Evolutionary conservation across 2,113 vertebrate genomes (phyloP), one percentile per base, ranked within the genome.

Genomic region (Poicephalus gulielmi): DNA sequence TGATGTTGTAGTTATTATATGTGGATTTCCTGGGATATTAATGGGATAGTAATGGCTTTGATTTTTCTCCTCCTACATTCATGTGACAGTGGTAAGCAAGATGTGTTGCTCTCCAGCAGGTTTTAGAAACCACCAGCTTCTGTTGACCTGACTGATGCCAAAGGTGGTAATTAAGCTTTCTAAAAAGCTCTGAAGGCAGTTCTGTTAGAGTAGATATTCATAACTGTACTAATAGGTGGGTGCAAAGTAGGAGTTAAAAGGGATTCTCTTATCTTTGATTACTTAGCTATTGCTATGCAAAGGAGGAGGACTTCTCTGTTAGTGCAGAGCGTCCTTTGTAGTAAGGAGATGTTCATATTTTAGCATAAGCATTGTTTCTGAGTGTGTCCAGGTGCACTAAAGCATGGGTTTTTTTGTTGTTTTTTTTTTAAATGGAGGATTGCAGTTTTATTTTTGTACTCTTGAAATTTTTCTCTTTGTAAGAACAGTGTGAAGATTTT

Each of bases 161-260:
- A 62, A 83, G 23, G 31, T 94, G 80, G 43, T 86, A 87, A 84
- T 62, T 71, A 60, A 33, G 35, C 50, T 87, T 78, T 89, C 39
- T 70, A 22, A 57, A 87, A 73, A 73, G 28, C 53, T 92, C 46
- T 41, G 31, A 39, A 85, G 59, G 31, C 52, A 89, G 37, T 70
- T 46, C 50, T 79, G 1, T 78, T 68, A 71, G 30, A 70, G 35
- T 43, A 73, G 64, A 24, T 82, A 62, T 87, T 92, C 84, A 83
- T 89, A 47, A 55, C 35, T 77, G 27, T 53, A 50, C 59, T 77
- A 83, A 70, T 49, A 53, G 82, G 49, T 95, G 90, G 77, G 74
- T 83, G 53, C 83, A 74, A 90, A 88, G 88, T 83, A 52, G 93
- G 82, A 91, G 87, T 92, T 91, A 71, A 93, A 94, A 83, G 64